Conservation (phyloP, 2,888 invertebrate species). For the Drosophila hamatofila region DNA sequence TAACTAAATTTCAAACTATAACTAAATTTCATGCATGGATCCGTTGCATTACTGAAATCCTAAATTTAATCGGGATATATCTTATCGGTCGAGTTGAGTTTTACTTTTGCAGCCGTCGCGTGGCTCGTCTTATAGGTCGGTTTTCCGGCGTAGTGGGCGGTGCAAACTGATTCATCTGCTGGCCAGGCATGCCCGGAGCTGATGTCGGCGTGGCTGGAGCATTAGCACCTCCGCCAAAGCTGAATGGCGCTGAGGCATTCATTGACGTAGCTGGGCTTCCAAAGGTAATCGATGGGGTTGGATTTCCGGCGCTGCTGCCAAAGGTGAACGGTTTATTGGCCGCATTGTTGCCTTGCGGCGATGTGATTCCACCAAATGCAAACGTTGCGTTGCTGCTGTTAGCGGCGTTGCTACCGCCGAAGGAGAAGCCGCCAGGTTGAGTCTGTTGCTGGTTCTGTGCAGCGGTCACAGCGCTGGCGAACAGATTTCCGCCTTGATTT, state of each 20-base stretch:
- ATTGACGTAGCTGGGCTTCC: conserved; percentile 32
- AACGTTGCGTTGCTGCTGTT: conserved; percentile 40
- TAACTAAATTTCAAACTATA: not conserved
- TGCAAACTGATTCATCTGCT: conserved; percentile 61
- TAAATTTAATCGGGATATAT: not conserved
- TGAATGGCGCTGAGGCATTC: conserved; percentile 50
- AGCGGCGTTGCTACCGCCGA: conserved; percentile 34
- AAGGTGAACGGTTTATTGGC: conserved; percentile 66
- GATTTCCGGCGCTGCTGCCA: conserved; percentile 34
- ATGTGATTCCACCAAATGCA: conserved; percentile 55
- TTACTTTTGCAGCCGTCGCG: conserved; percentile 79
- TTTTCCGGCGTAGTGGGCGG: conserved; percentile 53
- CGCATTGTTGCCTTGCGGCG: conserved; percentile 20
- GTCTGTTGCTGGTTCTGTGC: conserved; percentile 26
- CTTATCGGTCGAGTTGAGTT: not conserved
- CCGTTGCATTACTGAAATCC: not conserved
- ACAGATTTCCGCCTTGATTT: conserved; percentile 57
- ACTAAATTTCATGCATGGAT: not conserved
- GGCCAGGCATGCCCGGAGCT: conserved; percentile 33
- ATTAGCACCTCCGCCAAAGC: conserved; percentile 48
- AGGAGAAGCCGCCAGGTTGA: conserved; percentile 64
- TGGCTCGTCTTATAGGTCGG: conserved; percentile 78
- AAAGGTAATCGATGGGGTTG: conserved; percentile 49
- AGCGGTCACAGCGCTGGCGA: conserved; percentile 57
- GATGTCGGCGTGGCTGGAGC: conserved; percentile 18